Evolutionary conservation across 2,888 invertebrate species (phyloP), one percentile per base, ranked within the genome.

Genomic region (Pseudanteris insignis): DNA sequence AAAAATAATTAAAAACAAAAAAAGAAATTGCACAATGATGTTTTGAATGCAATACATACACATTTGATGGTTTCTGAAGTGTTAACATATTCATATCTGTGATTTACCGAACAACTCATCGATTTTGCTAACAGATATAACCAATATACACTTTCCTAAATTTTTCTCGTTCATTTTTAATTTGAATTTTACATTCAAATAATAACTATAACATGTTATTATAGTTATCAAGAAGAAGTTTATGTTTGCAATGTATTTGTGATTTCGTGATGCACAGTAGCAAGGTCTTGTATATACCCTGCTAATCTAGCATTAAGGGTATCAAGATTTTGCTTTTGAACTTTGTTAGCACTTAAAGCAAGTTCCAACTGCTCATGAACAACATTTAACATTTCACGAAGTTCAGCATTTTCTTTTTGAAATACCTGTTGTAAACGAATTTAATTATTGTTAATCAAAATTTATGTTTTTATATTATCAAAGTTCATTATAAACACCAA

Each of bases 281-380:
- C 89, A 81, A 92, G 83, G 77, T 91, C 91, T 73, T 90, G 89
- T 60, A 92, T 86, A 73, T 90, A 88, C 54, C 88, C 82, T 44
- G 92, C 91, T 72, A 93, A 85, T 82, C 94, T 92, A 70, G 90
- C 88, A 81, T 90, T 93, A 68, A 92, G 82, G 25, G 91, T 90
- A 71, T 91, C 87, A 68, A 92, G 83, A 65, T 92, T 89, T 74
- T 90, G 88, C 68, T 89, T 84, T 81, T 92, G 91, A 11, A 90
- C 89, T 77, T 92, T 91, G 75, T 92, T 91, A 15, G 91, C 88
- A 61, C 89, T 87, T 46, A 90, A 81, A 1, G 91, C 89, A 33
- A 91, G 84, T 70, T 92, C 91, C 70, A 91, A 81, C 81, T 92
- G 91, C 62, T 89, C 88, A 75, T 91, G 91, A 11, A 90, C 88